A percentile compares a stretch with the other conserved stretches of the same genome.
Conservation (phyloP, 1,140 invertebrate species). For the Euborellia annulipes region DNA sequence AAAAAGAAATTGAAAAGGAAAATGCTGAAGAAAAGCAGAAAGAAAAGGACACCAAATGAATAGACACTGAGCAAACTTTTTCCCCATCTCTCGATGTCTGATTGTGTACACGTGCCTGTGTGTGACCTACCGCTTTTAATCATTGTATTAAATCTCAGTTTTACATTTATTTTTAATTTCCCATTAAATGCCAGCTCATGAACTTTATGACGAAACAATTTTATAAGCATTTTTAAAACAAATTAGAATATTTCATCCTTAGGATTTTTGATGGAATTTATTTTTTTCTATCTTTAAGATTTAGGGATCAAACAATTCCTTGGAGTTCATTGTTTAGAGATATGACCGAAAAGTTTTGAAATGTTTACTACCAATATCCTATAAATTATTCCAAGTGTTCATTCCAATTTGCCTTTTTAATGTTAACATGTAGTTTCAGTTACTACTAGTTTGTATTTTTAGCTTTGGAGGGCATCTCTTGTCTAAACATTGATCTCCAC, state of each 20-base stretch:
- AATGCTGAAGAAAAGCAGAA: conserved; percentile 16
- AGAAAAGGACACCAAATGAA: conserved; percentile 15
- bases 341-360: conserved; percentile 3
- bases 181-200: conserved; percentile 4
- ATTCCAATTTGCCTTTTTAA: conserved; percentile 13
- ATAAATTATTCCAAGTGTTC: conserved; percentile 10
- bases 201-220: conserved; percentile 5
- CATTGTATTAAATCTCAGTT: background rate
- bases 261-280: conserved; percentile 11
- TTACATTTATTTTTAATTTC: conserved; percentile 5
- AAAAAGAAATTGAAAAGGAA: conserved; percentile 15
- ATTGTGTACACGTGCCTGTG: conserved; percentile 9
- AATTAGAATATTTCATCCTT: conserved; percentile 7
- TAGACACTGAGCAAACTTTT: background rate
- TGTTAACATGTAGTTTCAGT: background rate
- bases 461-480: background rate
- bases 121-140: conserved; percentile 7
- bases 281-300: conserved; percentile 1
- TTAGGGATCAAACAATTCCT: conserved; percentile 1
- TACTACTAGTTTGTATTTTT: conserved; percentile 3
- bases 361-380: conserved; percentile 3
- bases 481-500: background rate
- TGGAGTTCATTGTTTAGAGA: conserved; percentile 3
- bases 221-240: conserved; percentile 11
- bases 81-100: conserved; percentile 6